Conservation (phyloP, 2,888 invertebrate species). For the Macrosoma leucophasiata region DNA sequence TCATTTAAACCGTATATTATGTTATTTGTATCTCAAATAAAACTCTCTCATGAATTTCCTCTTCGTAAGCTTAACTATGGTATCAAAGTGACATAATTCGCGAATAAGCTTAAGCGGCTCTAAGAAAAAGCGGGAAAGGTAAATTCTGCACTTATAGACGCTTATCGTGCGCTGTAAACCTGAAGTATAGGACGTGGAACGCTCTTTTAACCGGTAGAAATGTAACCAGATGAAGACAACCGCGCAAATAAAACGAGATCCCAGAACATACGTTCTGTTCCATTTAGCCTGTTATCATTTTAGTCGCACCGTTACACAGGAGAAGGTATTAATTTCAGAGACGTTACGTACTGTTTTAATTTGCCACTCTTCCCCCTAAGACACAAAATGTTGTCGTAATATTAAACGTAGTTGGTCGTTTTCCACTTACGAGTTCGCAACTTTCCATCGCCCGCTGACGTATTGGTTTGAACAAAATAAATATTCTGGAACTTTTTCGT, state of each 20-base stretch:
- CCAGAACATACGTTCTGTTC: conserved; percentile 34
- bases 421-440: too few species aligned
- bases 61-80: too few species aligned
- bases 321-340: conserved; percentile 29
- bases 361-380: conserved; percentile 44
- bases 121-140: conserved; percentile 26
- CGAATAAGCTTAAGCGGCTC: conserved; percentile 26
- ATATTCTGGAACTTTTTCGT: conserved; percentile 28
- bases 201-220: conserved; percentile 51
- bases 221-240: conserved; percentile 46
- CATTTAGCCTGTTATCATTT: conserved; percentile 20
- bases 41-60: too few species aligned
- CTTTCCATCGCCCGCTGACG: too few species aligned
- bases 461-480: too few species aligned
- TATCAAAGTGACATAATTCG: conserved; percentile 29
- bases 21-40: too few species aligned
- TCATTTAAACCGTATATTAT: too few species aligned
- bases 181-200: conserved; percentile 52
- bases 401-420: too few species aligned
- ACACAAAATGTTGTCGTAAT: too few species aligned
- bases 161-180: conserved; percentile 57
- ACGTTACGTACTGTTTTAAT: conserved; percentile 52
- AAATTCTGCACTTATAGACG: conserved; percentile 37
- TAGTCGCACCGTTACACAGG: too few species aligned
- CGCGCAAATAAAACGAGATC: conserved; percentile 26